Conservation (phyloP, 2,113 vertebrate genomes). For the Sinocyclocheilus anshuiensis region DNA sequence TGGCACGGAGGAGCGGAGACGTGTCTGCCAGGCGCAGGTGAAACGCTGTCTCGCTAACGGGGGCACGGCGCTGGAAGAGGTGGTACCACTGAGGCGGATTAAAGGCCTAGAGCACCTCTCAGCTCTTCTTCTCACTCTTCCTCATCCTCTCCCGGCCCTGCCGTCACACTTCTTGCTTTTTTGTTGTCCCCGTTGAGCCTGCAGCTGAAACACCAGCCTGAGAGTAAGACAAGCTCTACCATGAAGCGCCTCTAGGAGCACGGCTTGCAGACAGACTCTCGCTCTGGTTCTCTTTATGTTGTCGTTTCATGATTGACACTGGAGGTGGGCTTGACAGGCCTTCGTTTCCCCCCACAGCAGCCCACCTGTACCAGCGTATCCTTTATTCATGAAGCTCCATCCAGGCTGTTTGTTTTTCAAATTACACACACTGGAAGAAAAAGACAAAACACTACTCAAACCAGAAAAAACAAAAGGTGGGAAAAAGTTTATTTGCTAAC, state of each 20-base stretch:
- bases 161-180: constrained; percentile 43
- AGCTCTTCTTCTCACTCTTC: constrained; percentile 46
- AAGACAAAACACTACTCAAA: constrained; percentile 55
- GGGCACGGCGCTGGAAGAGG: constrained; percentile 47
- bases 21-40: constrained; percentile 65
- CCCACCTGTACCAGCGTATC: constrained; percentile 62
- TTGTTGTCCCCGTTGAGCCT: constrained; percentile 48
- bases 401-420: constrained; percentile 61
- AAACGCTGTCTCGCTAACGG: constrained; percentile 51
- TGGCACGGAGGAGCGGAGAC: constrained; percentile 74
- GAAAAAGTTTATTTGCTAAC: constrained; percentile 49
- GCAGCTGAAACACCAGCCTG: constrained; percentile 40
- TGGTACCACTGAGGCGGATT: constrained; percentile 56
- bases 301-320: constrained; percentile 52
- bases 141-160: constrained; percentile 43
- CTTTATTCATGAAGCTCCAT: constrained; percentile 66
- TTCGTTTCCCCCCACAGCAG: constrained; percentile 48
- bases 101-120: constrained; percentile 56
- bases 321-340: constrained; percentile 60
- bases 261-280: constrained; percentile 54
- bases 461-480: constrained; percentile 46
- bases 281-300: constrained; percentile 65
- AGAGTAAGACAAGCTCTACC: constrained; percentile 42
- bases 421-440: constrained; percentile 58
- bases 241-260: constrained; percentile 48